phyloP scores from a whole-genome alignment of 2,113 vertebrate genomes.

The Platysternon megacephalum region DNA sequence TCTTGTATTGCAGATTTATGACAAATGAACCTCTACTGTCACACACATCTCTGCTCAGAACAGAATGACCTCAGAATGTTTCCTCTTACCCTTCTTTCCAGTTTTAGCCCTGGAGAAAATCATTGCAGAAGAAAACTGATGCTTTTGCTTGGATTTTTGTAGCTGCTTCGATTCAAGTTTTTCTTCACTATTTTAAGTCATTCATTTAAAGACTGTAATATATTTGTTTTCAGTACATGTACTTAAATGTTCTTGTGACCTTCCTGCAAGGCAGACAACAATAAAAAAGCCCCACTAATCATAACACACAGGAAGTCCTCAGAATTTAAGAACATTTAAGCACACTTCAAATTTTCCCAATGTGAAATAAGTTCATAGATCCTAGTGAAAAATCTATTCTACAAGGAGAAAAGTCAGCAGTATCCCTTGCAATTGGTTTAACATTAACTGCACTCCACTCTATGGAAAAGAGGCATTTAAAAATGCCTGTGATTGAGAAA shows the following conservation, averaged over 20 bases:
- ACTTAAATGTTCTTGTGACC: not conserved
- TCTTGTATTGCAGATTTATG: not conserved
- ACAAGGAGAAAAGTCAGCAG: not conserved
- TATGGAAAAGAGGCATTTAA: not conserved
- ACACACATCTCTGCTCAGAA: not conserved
- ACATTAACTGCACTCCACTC: not conserved
- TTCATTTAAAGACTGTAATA: not conserved
- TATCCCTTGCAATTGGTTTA: not conserved
- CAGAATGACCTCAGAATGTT: not conserved
- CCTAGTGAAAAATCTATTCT: not conserved
- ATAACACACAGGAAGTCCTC: not conserved
- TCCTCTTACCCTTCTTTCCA: not conserved
- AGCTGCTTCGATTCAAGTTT: not conserved
- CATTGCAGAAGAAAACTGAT: not conserved
- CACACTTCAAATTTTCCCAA: not conserved
- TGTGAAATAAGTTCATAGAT: not conserved
- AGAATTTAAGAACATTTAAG: not conserved
- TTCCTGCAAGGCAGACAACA: slow-evolving; percentile 20
- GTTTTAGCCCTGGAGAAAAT: slow-evolving; percentile 1
- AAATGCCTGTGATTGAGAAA: not conserved
- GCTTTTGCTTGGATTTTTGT: not conserved
- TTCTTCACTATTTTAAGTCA: not conserved
- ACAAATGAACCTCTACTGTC: not conserved
- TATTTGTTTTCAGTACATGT: not conserved
- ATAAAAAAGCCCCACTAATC: not conserved